Conservation (phyloP, 2,797 vertebrate species). For the Staurois parvus region DNA sequence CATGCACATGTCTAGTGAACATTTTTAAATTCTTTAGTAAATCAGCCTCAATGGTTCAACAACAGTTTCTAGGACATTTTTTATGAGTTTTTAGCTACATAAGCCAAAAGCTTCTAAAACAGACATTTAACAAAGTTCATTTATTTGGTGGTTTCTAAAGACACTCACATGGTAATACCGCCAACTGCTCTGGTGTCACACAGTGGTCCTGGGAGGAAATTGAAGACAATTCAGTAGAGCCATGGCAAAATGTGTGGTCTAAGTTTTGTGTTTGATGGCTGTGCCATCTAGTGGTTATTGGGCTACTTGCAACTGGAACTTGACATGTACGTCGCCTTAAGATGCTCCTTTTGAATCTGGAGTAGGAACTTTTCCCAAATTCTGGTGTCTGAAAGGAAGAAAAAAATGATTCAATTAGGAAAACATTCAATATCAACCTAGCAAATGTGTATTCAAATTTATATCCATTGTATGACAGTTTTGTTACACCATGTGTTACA, state of each 20-base stretch:
- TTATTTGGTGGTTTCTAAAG: neutral
- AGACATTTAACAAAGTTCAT: neutral
- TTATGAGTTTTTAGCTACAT: neutral
- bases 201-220: constrained; percentile 7
- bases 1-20: too few relatives aligned
- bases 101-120: too few relatives aligned
- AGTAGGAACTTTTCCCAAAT: constrained; percentile 58
- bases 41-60: neutral
- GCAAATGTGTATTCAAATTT: neutral
- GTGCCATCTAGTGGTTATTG: constrained; percentile 74
- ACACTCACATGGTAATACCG: constrained; percentile 47
- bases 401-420: neutral
- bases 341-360: constrained; percentile 71
- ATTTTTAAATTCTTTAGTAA: too few relatives aligned
- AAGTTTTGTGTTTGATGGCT: constrained; percentile 50
- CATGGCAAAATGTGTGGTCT: fast-evolving
- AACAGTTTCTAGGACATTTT: neutral
- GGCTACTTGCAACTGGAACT: constrained; percentile 71
- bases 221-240: neutral
- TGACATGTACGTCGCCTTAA: constrained; percentile 53
- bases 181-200: neutral
- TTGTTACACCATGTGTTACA: too few relatives aligned
- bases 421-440: neutral
- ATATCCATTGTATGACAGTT: neutral
- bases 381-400: constrained; percentile 49